Percentiles rank a stretch among this genome's conserved stretches.
Evolutionary conservation across 2,888 invertebrate genomes (phyloP).

Genomic region (Hanleya hanleyi): DNA sequence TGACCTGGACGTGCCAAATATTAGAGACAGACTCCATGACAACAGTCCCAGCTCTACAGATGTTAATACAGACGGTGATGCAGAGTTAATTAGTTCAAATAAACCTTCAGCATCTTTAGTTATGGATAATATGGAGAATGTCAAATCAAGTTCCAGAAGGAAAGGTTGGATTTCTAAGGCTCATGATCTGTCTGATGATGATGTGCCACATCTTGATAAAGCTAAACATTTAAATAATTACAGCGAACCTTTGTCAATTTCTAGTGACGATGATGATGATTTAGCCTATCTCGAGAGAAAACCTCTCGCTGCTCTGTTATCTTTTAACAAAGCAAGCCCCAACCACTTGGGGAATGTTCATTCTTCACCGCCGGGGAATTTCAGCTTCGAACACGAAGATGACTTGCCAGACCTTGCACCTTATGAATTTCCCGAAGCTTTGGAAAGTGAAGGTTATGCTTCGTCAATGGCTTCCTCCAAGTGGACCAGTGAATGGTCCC

Average conservation of each 20-base stretch:
- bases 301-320: background rate
- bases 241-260: background rate
- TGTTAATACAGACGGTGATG: background rate
- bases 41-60: slow-evolving; percentile 13
- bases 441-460: background rate
- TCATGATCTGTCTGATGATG: background rate
- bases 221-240: background rate
- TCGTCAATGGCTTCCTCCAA: background rate
- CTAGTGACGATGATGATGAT: slow-evolving; percentile 1
- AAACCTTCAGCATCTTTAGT: too few relatives aligned
- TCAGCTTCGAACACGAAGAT: too few relatives aligned
- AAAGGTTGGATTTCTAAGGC: background rate
- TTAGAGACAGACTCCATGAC: slow-evolving; percentile 16
- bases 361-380: too few relatives aligned
- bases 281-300: background rate
- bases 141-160: too few relatives aligned
- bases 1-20: slow-evolving; percentile 11
- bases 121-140: too few relatives aligned
- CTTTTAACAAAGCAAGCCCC: background rate
- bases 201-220: background rate
- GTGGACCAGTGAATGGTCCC: background rate
- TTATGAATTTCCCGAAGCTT: background rate
- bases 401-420: slow-evolving; percentile 12
- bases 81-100: background rate
- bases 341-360: too few relatives aligned